Evolutionary conservation across 2,888 invertebrate species (phyloP).

Genomic region (Callinectes sapidus): DNA sequence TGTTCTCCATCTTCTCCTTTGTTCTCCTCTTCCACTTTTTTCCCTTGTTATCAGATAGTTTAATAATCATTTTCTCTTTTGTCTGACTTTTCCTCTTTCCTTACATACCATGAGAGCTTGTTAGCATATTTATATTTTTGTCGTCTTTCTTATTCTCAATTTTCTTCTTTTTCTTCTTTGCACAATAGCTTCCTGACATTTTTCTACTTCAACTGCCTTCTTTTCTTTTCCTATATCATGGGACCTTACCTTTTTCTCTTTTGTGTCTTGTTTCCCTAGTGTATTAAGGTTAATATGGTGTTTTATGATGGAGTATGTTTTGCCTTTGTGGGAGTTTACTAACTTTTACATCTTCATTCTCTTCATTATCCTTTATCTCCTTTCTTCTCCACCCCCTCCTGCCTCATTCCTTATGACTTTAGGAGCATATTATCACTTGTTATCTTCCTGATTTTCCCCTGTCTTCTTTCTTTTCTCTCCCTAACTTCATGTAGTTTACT

Average conservation of each 20-base stretch:
- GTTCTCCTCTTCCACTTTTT: not conserved
- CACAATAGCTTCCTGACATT: not conserved
- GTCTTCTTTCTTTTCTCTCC: not conserved
- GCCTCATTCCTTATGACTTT: not conserved
- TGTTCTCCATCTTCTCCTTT: not conserved
- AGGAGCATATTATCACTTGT: not conserved
- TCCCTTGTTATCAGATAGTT: not conserved
- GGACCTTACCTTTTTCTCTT: no score
- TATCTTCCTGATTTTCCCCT: not conserved
- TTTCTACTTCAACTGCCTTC: not conserved
- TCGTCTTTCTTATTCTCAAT: not conserved
- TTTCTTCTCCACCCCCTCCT: not conserved
- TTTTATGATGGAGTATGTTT: no score
- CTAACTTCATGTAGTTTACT: not conserved
- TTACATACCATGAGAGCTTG: not conserved
- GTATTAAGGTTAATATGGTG: no score
- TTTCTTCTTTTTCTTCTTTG: not conserved
- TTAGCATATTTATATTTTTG: not conserved
- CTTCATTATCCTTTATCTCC: not conserved
- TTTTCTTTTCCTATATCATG: not conserved
- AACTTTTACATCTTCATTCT: not conserved
- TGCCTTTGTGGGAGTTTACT: no score
- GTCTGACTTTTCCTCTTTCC: not conserved
- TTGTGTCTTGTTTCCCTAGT: no score
- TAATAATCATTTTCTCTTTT: not conserved